Evolutionary conservation across 2,797 vertebrate species (phyloP), one percentile per base, ranked within the genome.

Genomic region (Propithecus perrieri): DNA sequence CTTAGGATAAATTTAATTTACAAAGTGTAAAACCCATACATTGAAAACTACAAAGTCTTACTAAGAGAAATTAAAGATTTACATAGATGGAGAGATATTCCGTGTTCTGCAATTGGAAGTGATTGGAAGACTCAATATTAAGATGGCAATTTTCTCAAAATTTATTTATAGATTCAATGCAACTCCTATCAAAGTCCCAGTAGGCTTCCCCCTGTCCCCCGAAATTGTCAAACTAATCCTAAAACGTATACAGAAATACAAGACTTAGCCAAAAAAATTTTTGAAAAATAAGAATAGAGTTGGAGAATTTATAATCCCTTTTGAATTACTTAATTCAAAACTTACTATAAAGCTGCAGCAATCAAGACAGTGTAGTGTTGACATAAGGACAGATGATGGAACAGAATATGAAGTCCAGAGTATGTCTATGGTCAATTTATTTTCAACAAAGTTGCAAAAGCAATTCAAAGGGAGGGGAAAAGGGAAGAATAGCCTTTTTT

Each of bases 1-100:
- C 61, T 90, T 93, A 41, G 35, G 30, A 85, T 74, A 79, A 85
- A 92, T 92, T 85, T 92, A 63, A 85, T 79, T 96, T 84, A 48
- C 13, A 61, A 71, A 79, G n/a, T 94, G 2, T 69, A 91, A 95
- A 84, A 86, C 59, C 57, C 59, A 5, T 71, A 71, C 65, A 41
- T 46, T 85, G 57, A 85, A 75, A 74, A 50, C 35, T 55, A 57
- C 41, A 30, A 80, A 92, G 61, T 84, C 53, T 94, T 38, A 72
- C 26, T 57, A 74, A 85, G 83, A 89, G 83, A 94, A 78, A 86
- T 67, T 53, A 59, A 89, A 94, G 92, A 85, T 72, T 87, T 81
- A 93, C 5, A 14, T 75, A 76, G 87, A 17, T 26, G 43, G n/a
- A 90, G 48, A 85, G 76, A 46, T 33, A 41, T 14, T 89, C 50